Base-by-base conservation (phyloP, 2,888 invertebrate species). In the Chouioia cunea region DNA sequence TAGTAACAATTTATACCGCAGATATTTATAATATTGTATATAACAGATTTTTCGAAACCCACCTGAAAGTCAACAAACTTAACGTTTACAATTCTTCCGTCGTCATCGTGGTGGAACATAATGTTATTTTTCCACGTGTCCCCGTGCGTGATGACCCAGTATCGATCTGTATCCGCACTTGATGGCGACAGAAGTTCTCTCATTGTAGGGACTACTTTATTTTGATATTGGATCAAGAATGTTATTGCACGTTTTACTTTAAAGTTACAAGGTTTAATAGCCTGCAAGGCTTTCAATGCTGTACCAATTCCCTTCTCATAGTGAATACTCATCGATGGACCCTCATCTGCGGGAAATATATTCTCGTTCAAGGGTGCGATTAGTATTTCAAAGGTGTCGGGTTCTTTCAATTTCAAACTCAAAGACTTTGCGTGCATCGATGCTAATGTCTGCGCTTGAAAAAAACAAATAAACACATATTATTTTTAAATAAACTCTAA, bases 61-160 rank as follows among this genome's bases (percentile, higher is more conserved):
- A 75, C 76, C 75, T 80, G 80, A 63, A 75, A 82, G 70, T 81
- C 81, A 15, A 80, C 70, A 2, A 81, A 71, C 60, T 81, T 79
- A 0, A 78, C 77, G 36, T 70, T 65, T 0, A 62, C 53, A 2
- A 76, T 57, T 1, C 58, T 58, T 14, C 75, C 78, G 0, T 72
- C 36, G 0, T 52, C 16, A 22, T 79, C 75, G 44, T 79, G 74
- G 15, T 77, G 75, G 62, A 80, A 82, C 36, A 81, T 71, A 3
- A 82, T 71, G 66, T 83, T 83, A 53, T 82, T 83, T 59, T 77
- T 80, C 82, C 82, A 83, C 4, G 76, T 59, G 44, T 83, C 82
- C 0, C 82, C 82, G 64, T 83, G 82, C 0, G 73, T 79, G 18
- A 83, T 53, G 4, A 80, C 77, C 66, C 80, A 74, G 48, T 79